Conservation (phyloP, 2,888 invertebrate species). For the Drosophila sordidula region DNA sequence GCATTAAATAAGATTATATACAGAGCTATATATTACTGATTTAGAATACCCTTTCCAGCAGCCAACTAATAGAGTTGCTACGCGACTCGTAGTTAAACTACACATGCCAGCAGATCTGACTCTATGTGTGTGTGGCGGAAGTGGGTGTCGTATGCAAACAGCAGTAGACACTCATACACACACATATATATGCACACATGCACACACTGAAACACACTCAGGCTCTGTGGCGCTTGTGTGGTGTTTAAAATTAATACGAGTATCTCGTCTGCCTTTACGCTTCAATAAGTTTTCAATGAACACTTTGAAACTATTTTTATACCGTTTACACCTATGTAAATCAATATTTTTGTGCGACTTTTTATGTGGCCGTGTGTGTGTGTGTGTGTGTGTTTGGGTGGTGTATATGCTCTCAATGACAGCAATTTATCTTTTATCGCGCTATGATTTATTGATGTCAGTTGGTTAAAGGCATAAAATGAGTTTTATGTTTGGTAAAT, state of each 20-base stretch:
- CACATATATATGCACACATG: constrained; percentile 3
- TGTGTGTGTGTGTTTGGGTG: constrained; percentile 1
- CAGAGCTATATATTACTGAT: constrained; percentile 38
- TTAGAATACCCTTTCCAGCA: constrained; percentile 39
- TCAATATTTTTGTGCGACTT: constrained; percentile 32
- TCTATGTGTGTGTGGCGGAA: constrained; percentile 16
- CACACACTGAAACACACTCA: constrained; percentile 8
- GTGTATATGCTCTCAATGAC: constrained; percentile 37
- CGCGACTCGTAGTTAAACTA: constrained; percentile 28
- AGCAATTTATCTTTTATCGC: constrained; percentile 55
- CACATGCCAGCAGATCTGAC: constrained; percentile 42
- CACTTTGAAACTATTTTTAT: constrained; percentile 79
- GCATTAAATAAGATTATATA: constrained; percentile 45
- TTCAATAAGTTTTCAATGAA: constrained; percentile 77
- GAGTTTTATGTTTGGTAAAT: constrained; percentile 35
- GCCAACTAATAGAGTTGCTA: constrained; percentile 18
- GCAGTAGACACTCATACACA: constrained; percentile 5
- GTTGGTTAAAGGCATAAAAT: constrained; percentile 34
- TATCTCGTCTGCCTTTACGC: constrained; percentile 67
- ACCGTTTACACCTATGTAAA: constrained; percentile 66
- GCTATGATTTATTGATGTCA: constrained; percentile 63
- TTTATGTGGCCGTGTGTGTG: constrained; percentile 19
- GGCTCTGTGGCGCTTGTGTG: constrained; percentile 19
- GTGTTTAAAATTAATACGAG: constrained; percentile 67
- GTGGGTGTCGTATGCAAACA: constrained; percentile 48